Percentiles rank a stretch among this genome's conserved stretches.
phyloP scores from a whole-genome alignment of 1,140 invertebrate genomes.

The Triops cancriformis region DNA sequence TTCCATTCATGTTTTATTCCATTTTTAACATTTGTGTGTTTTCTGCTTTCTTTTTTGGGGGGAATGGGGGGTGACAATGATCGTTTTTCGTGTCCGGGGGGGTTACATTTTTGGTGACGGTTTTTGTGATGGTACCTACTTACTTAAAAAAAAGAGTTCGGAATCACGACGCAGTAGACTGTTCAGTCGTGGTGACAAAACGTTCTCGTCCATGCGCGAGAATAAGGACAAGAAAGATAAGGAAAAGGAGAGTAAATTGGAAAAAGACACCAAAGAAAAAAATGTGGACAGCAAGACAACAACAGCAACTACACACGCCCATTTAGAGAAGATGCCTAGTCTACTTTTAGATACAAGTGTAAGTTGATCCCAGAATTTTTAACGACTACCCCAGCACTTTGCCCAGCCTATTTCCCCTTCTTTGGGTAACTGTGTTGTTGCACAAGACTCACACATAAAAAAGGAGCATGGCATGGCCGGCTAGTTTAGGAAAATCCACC shows the following conservation, averaged over 20 bases:
- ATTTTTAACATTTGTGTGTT: neutral
- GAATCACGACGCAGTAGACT: constrained; percentile 21
- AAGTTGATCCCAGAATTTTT: neutral
- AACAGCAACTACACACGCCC: constrained; percentile 28
- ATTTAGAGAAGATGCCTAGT: constrained; percentile 32
- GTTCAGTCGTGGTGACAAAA: constrained; percentile 22
- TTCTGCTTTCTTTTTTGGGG: neutral
- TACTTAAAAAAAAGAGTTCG: neutral
- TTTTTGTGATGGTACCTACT: constrained; percentile 14
- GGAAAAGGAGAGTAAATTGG: constrained; percentile 37
- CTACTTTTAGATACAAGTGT: constrained; percentile 5
- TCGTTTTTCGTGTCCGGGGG: neutral
- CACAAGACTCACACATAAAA: neutral
- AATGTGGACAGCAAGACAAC: constrained; percentile 32
- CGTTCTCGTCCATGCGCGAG: constrained; percentile 28
- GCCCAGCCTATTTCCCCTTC: neutral
- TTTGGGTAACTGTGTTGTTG: neutral
- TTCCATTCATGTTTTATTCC: constrained; percentile 29
- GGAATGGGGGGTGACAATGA: neutral
- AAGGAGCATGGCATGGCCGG: too few species aligned
- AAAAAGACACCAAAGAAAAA: constrained; percentile 33
- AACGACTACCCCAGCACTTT: neutral
- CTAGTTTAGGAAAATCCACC: too few species aligned
- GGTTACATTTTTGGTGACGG: neutral
- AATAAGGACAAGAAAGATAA: constrained; percentile 38